These are phyloP conservation scores for Chymomyza caudatula DNA, from an alignment of 2,888 invertebrate species.

Conservation along the genomic window DNA sequence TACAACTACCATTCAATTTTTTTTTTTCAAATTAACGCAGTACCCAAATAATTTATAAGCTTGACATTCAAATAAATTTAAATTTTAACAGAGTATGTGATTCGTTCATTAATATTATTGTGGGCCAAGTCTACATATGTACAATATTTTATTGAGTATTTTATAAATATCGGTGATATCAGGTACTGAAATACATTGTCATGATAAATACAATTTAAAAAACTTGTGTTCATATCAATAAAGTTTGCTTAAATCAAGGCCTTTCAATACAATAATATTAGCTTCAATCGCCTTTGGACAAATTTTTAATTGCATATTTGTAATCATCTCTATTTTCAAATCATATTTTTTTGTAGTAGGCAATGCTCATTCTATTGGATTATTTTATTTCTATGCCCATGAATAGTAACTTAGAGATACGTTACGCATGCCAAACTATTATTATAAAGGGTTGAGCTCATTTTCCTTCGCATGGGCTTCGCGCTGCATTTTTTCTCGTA, in stretches of 20 bases:
- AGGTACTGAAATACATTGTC: constrained; percentile 18
- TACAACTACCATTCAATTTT: no score
- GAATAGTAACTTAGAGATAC: constrained; percentile 20
- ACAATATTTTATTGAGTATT: constrained; percentile 12
- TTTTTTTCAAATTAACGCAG: neutral
- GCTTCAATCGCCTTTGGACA: neutral
- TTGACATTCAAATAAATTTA: no score
- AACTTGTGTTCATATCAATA: neutral
- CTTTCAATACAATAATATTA: neutral
- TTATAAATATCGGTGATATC: constrained; percentile 16
- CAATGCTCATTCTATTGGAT: neutral
- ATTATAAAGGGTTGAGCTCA: constrained; percentile 69
- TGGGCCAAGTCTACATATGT: neutral
- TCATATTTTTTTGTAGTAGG: neutral
- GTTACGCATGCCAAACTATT: constrained; percentile 5
- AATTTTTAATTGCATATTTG: neutral
- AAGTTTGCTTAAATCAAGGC: neutral
- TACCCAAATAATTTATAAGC: neutral
- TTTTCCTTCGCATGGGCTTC: constrained; percentile 76
- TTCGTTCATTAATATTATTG: neutral
- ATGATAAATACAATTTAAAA: neutral
- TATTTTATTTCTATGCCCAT: neutral
- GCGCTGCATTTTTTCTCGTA: constrained; percentile 88
- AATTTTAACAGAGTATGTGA: neutral
- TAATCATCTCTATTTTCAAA: no score